Percentiles rank a stretch among this genome's conserved stretches.
Evolutionary conservation across 1,140 invertebrate genomes (phyloP).

Genomic region (Acarapis woodi): DNA sequence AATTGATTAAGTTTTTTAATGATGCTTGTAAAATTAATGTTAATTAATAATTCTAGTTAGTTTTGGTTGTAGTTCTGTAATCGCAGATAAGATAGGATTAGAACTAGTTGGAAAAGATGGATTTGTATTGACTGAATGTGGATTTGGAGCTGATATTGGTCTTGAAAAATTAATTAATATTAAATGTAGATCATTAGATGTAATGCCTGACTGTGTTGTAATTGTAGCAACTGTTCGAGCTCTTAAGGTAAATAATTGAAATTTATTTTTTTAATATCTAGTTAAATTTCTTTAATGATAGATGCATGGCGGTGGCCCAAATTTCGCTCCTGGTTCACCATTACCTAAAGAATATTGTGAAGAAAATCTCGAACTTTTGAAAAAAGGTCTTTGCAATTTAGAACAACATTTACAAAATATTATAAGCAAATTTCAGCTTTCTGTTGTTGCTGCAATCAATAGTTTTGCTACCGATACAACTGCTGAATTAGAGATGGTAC

Average conservation of each 20-base stretch:
- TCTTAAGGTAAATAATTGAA: too few species aligned
- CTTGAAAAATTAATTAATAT: constrained; percentile 99
- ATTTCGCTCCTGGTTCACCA: constrained; percentile 50
- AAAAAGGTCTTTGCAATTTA: constrained; percentile 62
- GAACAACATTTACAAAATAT: constrained; percentile 82
- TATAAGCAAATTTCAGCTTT: constrained; percentile 48
- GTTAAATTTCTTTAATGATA: too few species aligned
- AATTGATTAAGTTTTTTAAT: not conserved
- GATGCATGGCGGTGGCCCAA: constrained; percentile 88
- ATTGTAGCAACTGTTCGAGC: constrained; percentile 76
- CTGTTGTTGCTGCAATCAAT: constrained; percentile 87
- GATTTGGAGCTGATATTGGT: constrained; percentile 92
- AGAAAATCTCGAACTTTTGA: constrained; percentile 55
- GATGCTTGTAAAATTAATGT: constrained; percentile 34
- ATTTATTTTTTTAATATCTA: too few species aligned
- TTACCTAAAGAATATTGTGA: constrained; percentile 51
- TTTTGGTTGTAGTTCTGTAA: constrained; percentile 82
- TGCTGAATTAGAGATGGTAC: constrained; percentile 51
- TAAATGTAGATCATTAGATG: constrained; percentile 66
- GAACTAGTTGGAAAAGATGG: constrained; percentile 76
- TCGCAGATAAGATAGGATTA: constrained; percentile 74
- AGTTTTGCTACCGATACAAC: constrained; percentile 50
- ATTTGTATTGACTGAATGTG: constrained; percentile 84
- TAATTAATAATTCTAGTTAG: constrained; percentile 99
- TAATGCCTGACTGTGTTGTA: constrained; percentile 51